Evolutionary conservation across 2,113 vertebrate species (phyloP).

Genomic region (Nematolebias whitei): DNA sequence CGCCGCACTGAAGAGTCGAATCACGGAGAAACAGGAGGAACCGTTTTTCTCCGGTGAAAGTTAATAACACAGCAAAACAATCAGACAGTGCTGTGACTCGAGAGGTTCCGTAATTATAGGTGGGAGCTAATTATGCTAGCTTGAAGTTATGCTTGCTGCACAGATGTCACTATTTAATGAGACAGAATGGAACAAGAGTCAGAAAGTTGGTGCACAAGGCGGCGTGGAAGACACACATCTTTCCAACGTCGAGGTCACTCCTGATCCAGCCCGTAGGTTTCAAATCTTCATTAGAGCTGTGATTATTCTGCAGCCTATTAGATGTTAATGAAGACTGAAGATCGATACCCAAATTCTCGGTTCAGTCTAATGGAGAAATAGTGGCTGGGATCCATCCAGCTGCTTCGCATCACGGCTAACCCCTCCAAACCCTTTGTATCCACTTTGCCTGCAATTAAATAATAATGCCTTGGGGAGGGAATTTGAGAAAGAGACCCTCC

Average conservation of each 20-base stretch:
- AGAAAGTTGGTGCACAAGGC: constrained; percentile 12
- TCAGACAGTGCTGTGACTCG: constrained; percentile 43
- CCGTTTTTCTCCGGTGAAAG: constrained; percentile 24
- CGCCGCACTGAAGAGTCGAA: constrained; percentile 23
- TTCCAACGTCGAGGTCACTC: constrained; percentile 26
- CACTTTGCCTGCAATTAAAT: constrained; percentile 68
- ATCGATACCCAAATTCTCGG: constrained; percentile 44
- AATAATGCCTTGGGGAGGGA: constrained; percentile 52
- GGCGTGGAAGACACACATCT: constrained; percentile 26
- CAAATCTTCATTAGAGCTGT: constrained; percentile 59
- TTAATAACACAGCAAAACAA: constrained; percentile 59
- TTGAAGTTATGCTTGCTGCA: constrained; percentile 54
- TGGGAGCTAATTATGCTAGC: constrained; percentile 62
- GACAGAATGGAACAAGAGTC: constrained; percentile 46
- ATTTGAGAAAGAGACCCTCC: constrained; percentile 26
- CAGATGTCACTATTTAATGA: constrained; percentile 66
- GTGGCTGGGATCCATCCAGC: constrained; percentile 41
- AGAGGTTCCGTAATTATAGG: constrained; percentile 65
- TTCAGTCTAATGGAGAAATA: constrained; percentile 48
- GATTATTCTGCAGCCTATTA: constrained; percentile 44
- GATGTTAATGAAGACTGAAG: constrained; percentile 59
- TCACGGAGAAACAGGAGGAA: constrained; percentile 1
- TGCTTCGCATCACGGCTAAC: constrained; percentile 58
- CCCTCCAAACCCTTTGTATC: constrained; percentile 47
- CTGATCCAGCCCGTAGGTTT: constrained; percentile 36